Base-by-base conservation (phyloP, 2,888 invertebrate genomes). In the Hydroisotoma schaefferi region DNA sequence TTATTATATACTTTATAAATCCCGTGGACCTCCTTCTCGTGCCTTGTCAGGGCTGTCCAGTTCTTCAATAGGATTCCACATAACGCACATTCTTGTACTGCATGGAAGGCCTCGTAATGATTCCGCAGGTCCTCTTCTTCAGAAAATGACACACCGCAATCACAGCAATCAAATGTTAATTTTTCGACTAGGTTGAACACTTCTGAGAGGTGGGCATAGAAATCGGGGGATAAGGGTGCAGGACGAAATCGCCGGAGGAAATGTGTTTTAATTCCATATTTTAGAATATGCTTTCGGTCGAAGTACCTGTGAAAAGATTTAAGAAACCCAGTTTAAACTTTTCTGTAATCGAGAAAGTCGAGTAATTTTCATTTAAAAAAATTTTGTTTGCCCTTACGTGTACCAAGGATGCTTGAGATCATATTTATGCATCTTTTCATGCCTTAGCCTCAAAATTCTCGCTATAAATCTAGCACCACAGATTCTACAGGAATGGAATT, bases 351-450 rank as follows among this genome's bases (percentile, higher is more conserved):
- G 54, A 54, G 27, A 18, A 47, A 63, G 2, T 10, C 6, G 18
- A 18, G 20, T 27, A 43, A 40, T 18, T 23, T 8, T 47, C 18
- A 29, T 33, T 6, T 47, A 6, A 18, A 48, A 37, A 58, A 33
- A 33, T 10, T 15, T 33, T 37, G 15, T 18, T 27, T 33, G 18
- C 20, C 15, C 46, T 46, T 25, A 46, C 46, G 12, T 46, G 46
- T 4, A 46, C 46, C 46, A 46, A 12, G 46, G 46, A 46, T 47
- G 54, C 59, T 61, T 67, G 46, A 68, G 58, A 18, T 72, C 69
- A 52, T 60, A 71, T 33, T 66, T 65, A 46, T 72, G 72, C 18
- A 58, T 57, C 26, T 67, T 64, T 56, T 71, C 69, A 57, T 72
- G 72, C 15, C 72, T 59, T 26, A 66, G 55, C 25, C 67, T 47